Conservation (phyloP, 2,113 vertebrate species). For the Poeciliopsis occidentalis region DNA sequence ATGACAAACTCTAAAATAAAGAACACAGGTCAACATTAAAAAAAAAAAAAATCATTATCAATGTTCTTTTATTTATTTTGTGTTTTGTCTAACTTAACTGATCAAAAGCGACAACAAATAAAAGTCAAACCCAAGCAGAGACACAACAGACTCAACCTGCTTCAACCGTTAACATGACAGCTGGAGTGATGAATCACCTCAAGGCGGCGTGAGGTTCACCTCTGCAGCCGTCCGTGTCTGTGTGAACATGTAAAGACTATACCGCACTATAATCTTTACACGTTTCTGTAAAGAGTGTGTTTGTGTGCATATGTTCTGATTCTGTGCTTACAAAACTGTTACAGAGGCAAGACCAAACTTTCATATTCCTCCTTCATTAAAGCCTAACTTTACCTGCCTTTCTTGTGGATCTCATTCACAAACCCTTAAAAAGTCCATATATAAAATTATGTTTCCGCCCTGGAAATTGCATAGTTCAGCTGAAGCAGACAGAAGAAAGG, state of each 20-base stretch:
- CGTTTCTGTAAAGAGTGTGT: background rate
- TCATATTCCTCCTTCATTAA: background rate
- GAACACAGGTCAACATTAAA: conserved; percentile 48
- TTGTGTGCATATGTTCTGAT: background rate
- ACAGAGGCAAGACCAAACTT: background rate
- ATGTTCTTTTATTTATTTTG: conserved; percentile 7
- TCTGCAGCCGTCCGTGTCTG: conserved; percentile 27
- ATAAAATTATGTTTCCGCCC: background rate
- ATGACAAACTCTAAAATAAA: conserved; percentile 67
- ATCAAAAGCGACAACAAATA: conserved; percentile 62
- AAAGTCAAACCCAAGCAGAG: conserved; percentile 43
- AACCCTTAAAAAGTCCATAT: background rate
- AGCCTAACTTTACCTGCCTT: background rate
- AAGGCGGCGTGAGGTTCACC: conserved; percentile 22
- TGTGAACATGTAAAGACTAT: background rate
- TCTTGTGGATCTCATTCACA: background rate
- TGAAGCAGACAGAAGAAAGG: conserved; percentile 20
- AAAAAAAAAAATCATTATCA: conserved; percentile 43
- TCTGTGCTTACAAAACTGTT: conserved; percentile 11
- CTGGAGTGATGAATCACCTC: conserved; percentile 29
- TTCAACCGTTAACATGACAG: conserved; percentile 8
- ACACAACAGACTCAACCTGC: conserved; percentile 18
- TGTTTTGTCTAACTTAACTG: conserved; percentile 37
- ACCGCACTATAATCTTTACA: background rate
- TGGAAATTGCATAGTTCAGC: background rate